These are phyloP conservation scores for Spodoptera littoralis DNA, from an alignment of 2,888 invertebrate species.

Conservation along the genomic window DNA sequence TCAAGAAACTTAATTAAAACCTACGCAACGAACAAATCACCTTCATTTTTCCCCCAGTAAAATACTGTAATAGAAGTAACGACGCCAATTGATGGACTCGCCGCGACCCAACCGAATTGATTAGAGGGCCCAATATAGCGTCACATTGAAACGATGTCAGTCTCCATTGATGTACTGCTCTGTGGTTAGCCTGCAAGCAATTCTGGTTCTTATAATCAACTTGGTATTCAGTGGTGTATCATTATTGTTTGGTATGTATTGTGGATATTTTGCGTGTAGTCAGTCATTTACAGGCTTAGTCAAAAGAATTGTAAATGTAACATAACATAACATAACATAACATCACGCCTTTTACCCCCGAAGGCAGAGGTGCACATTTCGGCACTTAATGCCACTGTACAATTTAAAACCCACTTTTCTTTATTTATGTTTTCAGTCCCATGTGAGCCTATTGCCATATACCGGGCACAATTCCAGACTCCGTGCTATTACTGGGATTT, in stretches of 20 bases:
- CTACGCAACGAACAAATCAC: constrained; percentile 18
- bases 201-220: constrained; percentile 24
- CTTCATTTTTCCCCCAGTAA: constrained; percentile 25
- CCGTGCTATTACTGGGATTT: no score
- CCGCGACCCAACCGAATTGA: constrained; percentile 40
- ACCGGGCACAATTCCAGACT: no score
- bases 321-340: no score
- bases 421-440: no score
- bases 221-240: constrained; percentile 19
- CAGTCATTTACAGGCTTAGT: background rate
- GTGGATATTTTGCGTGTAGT: background rate
- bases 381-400: no score
- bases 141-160: constrained; percentile 19
- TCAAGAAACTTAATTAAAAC: constrained; percentile 20
- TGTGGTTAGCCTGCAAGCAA: constrained; percentile 29
- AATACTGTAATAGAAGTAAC: constrained; percentile 12
- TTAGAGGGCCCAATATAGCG: constrained; percentile 27
- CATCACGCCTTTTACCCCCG: no score
- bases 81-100: constrained; percentile 32
- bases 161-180: constrained; percentile 34
- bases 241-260: background rate
- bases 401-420: no score
- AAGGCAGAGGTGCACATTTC: no score
- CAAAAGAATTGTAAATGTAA: no score
- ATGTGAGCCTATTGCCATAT: no score